Evolutionary conservation across 2,797 vertebrate genomes (phyloP).

Genomic region (Chrosomus eos): DNA sequence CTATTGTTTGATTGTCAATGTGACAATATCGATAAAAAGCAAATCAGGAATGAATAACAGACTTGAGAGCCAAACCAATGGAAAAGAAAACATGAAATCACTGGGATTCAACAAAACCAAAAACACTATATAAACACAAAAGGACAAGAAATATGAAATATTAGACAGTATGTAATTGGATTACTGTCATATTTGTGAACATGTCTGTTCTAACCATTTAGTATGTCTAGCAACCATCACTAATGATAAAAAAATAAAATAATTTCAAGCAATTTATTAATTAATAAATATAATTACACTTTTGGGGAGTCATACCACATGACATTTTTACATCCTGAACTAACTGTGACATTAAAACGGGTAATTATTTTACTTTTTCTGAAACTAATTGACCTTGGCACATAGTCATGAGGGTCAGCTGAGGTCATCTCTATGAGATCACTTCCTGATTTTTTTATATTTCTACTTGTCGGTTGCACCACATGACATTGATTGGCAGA

Average conservation of each 20-base stretch:
- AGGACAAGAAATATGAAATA: background rate
- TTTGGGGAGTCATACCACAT: background rate
- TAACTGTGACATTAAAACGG: background rate
- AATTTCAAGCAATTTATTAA: background rate
- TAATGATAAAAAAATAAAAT: too few relatives aligned
- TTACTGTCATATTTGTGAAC: background rate
- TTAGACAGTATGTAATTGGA: background rate
- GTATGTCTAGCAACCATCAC: background rate
- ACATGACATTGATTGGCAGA: background rate
- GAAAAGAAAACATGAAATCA: background rate
- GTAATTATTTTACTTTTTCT: background rate
- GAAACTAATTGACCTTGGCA: background rate
- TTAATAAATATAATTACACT: background rate
- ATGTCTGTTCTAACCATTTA: too few relatives aligned
- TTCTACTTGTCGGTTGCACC: background rate
- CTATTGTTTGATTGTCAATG: slow-evolving; percentile 8
- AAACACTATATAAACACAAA: slow-evolving; percentile 4
- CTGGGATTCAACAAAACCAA: background rate
- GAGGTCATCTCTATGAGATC: background rate
- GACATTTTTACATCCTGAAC: background rate
- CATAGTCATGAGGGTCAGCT: background rate
- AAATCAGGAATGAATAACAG: background rate
- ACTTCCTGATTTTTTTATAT: background rate
- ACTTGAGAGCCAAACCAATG: background rate
- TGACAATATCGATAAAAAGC: slow-evolving; percentile 7